Evolutionary conservation across 2,113 vertebrate species (phyloP).

Genomic region (Etia nguti): DNA sequence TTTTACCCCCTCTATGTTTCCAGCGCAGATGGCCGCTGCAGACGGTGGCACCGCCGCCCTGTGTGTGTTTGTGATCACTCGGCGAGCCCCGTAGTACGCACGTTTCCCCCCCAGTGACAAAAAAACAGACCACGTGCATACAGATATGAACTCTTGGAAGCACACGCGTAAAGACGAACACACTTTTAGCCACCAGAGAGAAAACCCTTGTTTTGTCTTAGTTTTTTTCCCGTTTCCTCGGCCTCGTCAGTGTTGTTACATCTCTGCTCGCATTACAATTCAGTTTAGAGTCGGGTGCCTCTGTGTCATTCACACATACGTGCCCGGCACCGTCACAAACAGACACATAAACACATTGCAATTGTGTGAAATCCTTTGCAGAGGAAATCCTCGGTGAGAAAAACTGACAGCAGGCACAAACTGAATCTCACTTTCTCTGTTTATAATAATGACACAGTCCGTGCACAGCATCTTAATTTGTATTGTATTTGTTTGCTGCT

Average conservation of each 20-base stretch:
- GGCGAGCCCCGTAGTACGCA: not conserved
- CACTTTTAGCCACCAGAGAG: not conserved
- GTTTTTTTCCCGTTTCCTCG: not conserved
- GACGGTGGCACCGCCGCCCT: not conserved
- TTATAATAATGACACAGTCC: not conserved
- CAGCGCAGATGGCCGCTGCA: constrained; percentile 26
- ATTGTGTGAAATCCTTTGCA: constrained; percentile 4
- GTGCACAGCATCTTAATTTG: not conserved
- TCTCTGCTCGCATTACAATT: constrained; percentile 1
- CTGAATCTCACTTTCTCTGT: not conserved
- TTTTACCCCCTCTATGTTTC: not conserved
- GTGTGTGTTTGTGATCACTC: not conserved
- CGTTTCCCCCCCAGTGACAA: not conserved
- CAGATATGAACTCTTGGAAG: not conserved
- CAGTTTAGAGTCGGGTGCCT: not conserved
- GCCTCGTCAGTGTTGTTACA: not conserved
- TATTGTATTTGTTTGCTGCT: not conserved
- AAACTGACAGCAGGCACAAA: not conserved
- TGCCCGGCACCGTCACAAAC: not conserved
- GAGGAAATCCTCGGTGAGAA: constrained; percentile 2
- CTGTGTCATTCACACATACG: constrained; percentile 9
- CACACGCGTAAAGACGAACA: not conserved
- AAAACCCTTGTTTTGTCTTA: constrained; percentile 34
- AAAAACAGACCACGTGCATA: not conserved
- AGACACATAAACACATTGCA: not conserved